A percentile compares a stretch with the other conserved stretches of the same genome.
phyloP scores from a whole-genome alignment of 2,888 invertebrate genomes.

The Agrilus biguttatus region DNA sequence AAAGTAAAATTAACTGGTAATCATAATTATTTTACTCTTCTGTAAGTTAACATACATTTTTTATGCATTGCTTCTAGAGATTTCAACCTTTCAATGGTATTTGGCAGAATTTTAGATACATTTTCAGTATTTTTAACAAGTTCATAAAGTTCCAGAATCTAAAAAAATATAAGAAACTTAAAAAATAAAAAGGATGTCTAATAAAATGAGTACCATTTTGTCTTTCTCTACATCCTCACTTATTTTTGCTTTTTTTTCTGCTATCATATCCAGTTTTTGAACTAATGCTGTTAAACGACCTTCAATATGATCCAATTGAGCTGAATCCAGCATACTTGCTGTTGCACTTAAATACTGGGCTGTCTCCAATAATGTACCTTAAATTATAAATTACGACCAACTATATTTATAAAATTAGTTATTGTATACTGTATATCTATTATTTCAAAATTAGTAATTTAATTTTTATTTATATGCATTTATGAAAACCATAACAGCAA shows the following conservation, averaged over 20 bases:
- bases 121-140: constrained; percentile 76
- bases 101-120: constrained; percentile 62
- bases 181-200: not conserved
- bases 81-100: constrained; percentile 70
- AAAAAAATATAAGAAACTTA: constrained; percentile 12
- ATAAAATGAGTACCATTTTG: constrained; percentile 27
- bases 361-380: constrained; percentile 47
- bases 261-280: constrained; percentile 60
- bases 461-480: not conserved
- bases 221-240: constrained; percentile 41
- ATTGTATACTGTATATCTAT: too few species aligned
- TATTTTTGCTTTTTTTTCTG: constrained; percentile 41
- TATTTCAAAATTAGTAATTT: too few species aligned
- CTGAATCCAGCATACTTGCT: constrained; percentile 63
- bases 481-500: not conserved
- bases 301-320: constrained; percentile 74
- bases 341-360: constrained; percentile 67
- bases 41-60: constrained; percentile 49
- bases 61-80: constrained; percentile 78
- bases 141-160: constrained; percentile 77
- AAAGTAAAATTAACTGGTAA: constrained; percentile 14
- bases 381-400: constrained; percentile 10
- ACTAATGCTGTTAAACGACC: constrained; percentile 60
- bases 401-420: too few species aligned
- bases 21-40: not conserved